Base-by-base conservation (phyloP, 2,888 invertebrate species). In the Myopa tessellatipennis region DNA sequence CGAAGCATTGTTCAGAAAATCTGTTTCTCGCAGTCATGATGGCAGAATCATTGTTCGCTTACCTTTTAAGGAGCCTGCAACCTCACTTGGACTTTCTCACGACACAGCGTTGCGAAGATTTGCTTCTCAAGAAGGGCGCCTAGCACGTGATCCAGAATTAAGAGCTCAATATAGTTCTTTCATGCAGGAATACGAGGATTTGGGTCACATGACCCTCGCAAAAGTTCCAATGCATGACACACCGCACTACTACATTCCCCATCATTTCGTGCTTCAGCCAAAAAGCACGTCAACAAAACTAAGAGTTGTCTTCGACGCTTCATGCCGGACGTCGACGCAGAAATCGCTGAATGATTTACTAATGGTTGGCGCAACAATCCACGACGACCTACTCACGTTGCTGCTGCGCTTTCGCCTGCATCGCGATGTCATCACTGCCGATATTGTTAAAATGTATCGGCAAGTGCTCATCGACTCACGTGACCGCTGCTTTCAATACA, bases 341-440 rank as follows among this genome's bases (percentile, higher is more conserved):
- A n/a, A 34, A 4, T 72, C 72, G 8, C 26, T 58, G n/a, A 72
- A 72, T 60, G 72, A 71, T 6, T 36, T 58, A 14, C n/a, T 71
- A 18, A 34, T 72, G 58, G 72, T 72, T 16, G 72, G 60, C 26
- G 60, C 72, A 52, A 72, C 72, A 40, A 72, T 72, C 18, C 72
- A 72, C 45, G 60, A 60, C 8, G 72, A 72, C n/a, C n/a, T 72
- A 16, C 61, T 40, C 40, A 58, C 16, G 4, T 67, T 18, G 3
- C 67, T 68, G 36, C n/a, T 58, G 6, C 55, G 76, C 18, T 68
- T 76, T 69, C 18, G 58, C 26, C 26, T 18, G 3, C 58, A 26
- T 26, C 26, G 26, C 26, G 1, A 26, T 26, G 26, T 58, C 58
- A 58, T n/a, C 58, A 58, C 58, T n/a, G 26, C 26, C 26, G 26